Percentiles rank a stretch among this genome's conserved stretches.
Conservation (phyloP, 2,888 invertebrate genomes). For the Petrophora chlorosata region DNA sequence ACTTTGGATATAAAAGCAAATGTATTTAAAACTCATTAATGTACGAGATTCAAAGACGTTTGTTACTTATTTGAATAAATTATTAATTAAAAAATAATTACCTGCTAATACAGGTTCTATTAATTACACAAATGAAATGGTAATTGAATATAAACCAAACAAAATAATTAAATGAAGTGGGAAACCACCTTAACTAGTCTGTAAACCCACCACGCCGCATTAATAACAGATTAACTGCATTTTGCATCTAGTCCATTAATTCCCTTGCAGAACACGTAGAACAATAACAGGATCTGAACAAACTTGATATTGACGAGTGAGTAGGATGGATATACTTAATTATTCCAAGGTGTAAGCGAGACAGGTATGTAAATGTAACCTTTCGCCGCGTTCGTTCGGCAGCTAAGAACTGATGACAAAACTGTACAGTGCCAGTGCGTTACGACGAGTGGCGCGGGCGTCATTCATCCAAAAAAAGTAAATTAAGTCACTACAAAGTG, state of each 20-base stretch:
- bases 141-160: no score
- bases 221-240: conserved; percentile 43
- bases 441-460: conserved; percentile 71
- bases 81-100: no score
- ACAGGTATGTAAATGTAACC: conserved; percentile 61
- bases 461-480: conserved; percentile 54
- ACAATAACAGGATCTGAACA: conserved; percentile 74
- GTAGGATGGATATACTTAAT: conserved; percentile 47
- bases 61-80: no score
- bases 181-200: not conserved
- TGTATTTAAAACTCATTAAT: no score
- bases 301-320: conserved; percentile 47
- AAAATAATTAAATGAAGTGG: no score
- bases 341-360: conserved; percentile 49
- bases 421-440: conserved; percentile 75
- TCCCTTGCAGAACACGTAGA: conserved; percentile 73
- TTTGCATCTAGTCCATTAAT: conserved; percentile 50
- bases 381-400: conserved; percentile 70
- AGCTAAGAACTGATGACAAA: conserved; percentile 75
- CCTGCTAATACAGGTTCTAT: no score
- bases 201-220: conserved; percentile 1
- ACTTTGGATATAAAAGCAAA: no score
- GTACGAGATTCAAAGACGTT: no score
- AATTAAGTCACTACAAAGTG: conserved; percentile 66
- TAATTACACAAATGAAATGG: no score